Conservation (phyloP, 2,113 vertebrate species). For the Aegotheles bennettii region DNA sequence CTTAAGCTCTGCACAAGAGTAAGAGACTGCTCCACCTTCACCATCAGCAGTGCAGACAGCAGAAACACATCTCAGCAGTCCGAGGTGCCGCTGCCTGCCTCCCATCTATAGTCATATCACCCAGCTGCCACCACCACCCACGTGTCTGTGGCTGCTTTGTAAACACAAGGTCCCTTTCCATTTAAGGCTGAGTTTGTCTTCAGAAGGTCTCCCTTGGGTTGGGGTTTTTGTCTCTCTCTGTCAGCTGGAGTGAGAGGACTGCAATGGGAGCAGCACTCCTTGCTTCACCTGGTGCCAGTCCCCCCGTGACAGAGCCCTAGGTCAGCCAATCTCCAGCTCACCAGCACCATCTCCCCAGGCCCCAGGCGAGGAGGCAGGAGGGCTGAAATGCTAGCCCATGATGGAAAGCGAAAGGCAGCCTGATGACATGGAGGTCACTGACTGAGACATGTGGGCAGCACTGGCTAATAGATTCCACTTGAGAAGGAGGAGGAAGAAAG, state of each 20-base stretch:
- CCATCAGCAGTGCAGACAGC: not conserved
- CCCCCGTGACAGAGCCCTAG: rapidly evolving
- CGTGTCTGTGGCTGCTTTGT: not conserved
- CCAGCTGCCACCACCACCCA: not conserved
- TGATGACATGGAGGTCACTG: not conserved
- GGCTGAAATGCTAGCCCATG: not conserved
- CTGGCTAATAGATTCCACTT: not conserved
- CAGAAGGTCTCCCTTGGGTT: not conserved
- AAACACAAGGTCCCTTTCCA: not conserved
- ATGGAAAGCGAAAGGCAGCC: not conserved
- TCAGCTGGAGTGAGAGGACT: not conserved
- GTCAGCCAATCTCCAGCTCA: not conserved
- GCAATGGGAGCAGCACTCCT: rapidly evolving
- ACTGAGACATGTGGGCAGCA: not conserved
- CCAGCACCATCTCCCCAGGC: rapidly evolving
- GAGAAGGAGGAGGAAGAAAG: not conserved
- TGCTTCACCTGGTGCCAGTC: not conserved
- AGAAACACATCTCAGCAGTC: not conserved
- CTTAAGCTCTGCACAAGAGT: not conserved
- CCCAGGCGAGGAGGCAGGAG: not conserved
- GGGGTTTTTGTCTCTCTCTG: not conserved
- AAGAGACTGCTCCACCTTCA: not conserved
- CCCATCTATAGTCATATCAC: not conserved
- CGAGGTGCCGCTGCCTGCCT: not conserved
- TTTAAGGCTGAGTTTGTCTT: not conserved